phyloP scores from a whole-genome alignment of 2,797 vertebrate species.

The Lycodopsis pacificus region DNA sequence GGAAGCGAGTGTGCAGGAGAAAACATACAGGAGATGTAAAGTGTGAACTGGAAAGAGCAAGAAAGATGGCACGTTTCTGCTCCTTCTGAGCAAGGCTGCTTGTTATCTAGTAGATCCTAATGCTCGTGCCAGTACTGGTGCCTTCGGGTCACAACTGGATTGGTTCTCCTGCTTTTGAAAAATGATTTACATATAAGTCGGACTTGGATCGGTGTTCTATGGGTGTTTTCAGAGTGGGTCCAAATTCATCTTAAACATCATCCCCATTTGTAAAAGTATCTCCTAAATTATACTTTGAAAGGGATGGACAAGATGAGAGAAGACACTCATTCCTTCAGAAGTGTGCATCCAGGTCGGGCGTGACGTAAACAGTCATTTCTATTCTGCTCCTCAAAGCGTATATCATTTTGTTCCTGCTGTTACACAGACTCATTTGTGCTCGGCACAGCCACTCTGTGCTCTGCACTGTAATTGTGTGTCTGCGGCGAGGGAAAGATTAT shows the following conservation, averaged over 20 bases:
- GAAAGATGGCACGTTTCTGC: neutral
- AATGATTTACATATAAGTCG: neutral
- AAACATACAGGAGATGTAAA: neutral
- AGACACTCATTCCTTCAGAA: slow-evolving; percentile 12
- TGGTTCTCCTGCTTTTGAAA: slow-evolving; percentile 1
- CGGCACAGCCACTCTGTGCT: slow-evolving; percentile 45
- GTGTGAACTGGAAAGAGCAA: slow-evolving; percentile 6
- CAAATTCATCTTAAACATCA: neutral
- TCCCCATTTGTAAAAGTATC: slow-evolving; percentile 3
- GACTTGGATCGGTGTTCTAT: neutral
- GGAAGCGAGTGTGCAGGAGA: neutral
- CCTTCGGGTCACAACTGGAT: neutral
- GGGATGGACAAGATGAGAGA: neutral
- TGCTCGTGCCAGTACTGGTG: slow-evolving; percentile 10
- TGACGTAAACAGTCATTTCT: slow-evolving; percentile 61
- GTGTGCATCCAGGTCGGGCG: neutral
- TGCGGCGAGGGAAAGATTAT: slow-evolving; percentile 40
- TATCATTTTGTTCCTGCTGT: slow-evolving; percentile 68
- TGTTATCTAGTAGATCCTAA: slow-evolving; percentile 23
- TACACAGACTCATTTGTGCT: slow-evolving; percentile 60
- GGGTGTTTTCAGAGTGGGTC: neutral
- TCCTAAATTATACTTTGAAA: slow-evolving; percentile 1
- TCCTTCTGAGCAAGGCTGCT: slow-evolving; percentile 15
- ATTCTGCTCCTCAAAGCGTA: slow-evolving; percentile 68
- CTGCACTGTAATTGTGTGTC: slow-evolving; percentile 32